Base-by-base conservation (phyloP, 2,888 invertebrate species). In the Melangyna quadrimaculata region DNA sequence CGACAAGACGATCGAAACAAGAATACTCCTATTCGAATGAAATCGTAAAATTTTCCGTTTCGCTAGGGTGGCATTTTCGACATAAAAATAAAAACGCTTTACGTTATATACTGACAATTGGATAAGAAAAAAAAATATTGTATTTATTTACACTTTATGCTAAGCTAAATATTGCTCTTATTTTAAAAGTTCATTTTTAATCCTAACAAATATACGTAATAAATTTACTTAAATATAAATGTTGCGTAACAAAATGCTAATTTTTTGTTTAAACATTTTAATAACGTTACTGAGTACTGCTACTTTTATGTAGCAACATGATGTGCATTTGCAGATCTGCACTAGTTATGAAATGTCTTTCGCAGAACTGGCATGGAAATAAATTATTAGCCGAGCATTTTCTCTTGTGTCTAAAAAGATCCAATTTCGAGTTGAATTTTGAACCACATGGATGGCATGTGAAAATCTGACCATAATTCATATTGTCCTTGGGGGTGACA, bases 251-350 rank as follows among this genome's bases (percentile, higher is more conserved):
- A 29, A 65, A 65, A 63, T 43, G 59, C 24, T 14, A n/a, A 61
- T 61, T 5, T 14, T 24, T 37, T n/a, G n/a, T n/a, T n/a, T 7
- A 51, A 19, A 27, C 40, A 19, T 40, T 59, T 22, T 51, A 32
- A 6, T 1, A 12, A 45, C 10, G 35, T 48, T 77, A 71, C 24
- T 77, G 78, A 19, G 43, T 29, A 70, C 35, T 43, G 80, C 43
- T 84, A 22, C 55, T 83, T 32, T 87, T 81, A 70, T 89, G 89
- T 69, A 87, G 69, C 37, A 88, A 75, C 83, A 88, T 86, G 24
- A 88, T 87, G 67, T 89, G 89, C 86, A 88, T 86, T 69, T 89
- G 88, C 35, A 88, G 69, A 78, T 89, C 89, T 43, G 87, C 87
- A 55, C 87, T 88, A 7, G 88, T 88, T 2, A 88, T 59, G 24